Percentiles rank a stretch among this genome's conserved stretches.
These are phyloP conservation scores for Cyprinodon brontotheroides DNA, from an alignment of 2,113 vertebrate species.

Conservation along the genomic window DNA sequence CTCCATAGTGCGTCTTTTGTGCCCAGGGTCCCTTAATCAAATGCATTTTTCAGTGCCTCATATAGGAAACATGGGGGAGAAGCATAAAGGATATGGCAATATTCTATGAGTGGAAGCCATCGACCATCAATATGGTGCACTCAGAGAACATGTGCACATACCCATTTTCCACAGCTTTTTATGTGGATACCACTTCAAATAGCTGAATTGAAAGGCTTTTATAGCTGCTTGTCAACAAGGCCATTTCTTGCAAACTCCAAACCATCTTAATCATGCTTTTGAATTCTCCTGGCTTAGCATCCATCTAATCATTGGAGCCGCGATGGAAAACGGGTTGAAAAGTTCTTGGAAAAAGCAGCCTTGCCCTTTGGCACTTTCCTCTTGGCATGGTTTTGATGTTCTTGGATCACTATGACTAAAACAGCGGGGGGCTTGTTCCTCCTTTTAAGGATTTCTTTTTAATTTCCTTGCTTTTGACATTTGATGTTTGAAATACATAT, in stretches of 20 bases:
- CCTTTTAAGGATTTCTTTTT: constrained; percentile 9
- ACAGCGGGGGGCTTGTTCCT: constrained; percentile 19
- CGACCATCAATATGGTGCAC: constrained; percentile 35
- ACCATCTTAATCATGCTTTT: constrained; percentile 23
- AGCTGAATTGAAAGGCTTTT: constrained; percentile 24
- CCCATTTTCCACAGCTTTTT: constrained; percentile 31
- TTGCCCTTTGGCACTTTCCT: constrained; percentile 8
- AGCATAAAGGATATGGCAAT: constrained; percentile 35
- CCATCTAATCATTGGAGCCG: constrained; percentile 15
- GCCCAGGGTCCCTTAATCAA: constrained; percentile 48
- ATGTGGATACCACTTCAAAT: constrained; percentile 23
- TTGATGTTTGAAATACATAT: background rate
- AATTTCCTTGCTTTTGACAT: constrained; percentile 12
- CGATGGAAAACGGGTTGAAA: constrained; percentile 9
- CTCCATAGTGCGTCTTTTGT: constrained; percentile 51
- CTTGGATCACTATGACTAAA: constrained; percentile 10
- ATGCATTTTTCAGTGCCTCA: constrained; percentile 32
- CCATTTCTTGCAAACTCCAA: constrained; percentile 8
- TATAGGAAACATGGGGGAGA: constrained; percentile 23
- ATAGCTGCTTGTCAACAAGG: constrained; percentile 20
- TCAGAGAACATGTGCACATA: constrained; percentile 13
- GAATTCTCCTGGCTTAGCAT: constrained; percentile 7
- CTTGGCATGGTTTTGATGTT: constrained; percentile 21
- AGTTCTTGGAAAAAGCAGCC: constrained; percentile 18
- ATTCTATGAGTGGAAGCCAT: constrained; percentile 35